Evolutionary conservation across 2,888 invertebrate genomes (phyloP), one percentile per base, ranked within the genome.

Genomic region (Eucera pruinosa): DNA sequence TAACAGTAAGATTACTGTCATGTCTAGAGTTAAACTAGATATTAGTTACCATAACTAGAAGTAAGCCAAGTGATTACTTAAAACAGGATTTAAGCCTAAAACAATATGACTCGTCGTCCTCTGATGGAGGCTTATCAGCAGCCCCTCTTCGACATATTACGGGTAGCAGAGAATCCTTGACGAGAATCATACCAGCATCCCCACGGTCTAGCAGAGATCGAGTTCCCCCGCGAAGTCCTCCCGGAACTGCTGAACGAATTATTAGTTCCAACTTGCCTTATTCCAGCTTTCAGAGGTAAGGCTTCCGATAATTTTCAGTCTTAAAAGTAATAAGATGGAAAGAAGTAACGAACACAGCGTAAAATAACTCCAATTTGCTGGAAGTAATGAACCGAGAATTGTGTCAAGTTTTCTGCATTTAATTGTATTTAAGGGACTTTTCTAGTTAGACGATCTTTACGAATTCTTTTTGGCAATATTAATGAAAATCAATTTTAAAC

Each of bases 41-140:
- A 33, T 33, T 33, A 33, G 33, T 33, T n/a, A 33, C 7, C 7
- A n/a, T n/a, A 43, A n/a, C 27, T 50, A 33, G 30, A 60, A 39
- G 27, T 54, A 55, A 25, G 13, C 25, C 0, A 27, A 43, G 7
- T 7, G 33, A 55, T 67, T 60, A 39, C 61, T 78, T 65, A 7
- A 71, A 48, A 78, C 81, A 93, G 93, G 93, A 93, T 60, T 80
- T 91, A 73, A 91, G 90, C 80, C 86, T 90, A 75, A 92, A 92
- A 85, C 92, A 92, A 68, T 90, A 91, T 73, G 92, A 92, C 54
- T 87, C 87, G n/a, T 90, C 91, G 54, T 87, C 90, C 18, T 89
- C 91, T 52, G 91, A 92, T 39, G 88, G 89, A 36, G 91, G 90
- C 57, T 76, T 91, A 62, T 83, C 89, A 18, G 79, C 87, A 18